A percentile compares a stretch with the other conserved stretches of the same genome.
Evolutionary conservation across 1,140 invertebrate species (phyloP).

Genomic region (Cyphomyrmex costatus): DNA sequence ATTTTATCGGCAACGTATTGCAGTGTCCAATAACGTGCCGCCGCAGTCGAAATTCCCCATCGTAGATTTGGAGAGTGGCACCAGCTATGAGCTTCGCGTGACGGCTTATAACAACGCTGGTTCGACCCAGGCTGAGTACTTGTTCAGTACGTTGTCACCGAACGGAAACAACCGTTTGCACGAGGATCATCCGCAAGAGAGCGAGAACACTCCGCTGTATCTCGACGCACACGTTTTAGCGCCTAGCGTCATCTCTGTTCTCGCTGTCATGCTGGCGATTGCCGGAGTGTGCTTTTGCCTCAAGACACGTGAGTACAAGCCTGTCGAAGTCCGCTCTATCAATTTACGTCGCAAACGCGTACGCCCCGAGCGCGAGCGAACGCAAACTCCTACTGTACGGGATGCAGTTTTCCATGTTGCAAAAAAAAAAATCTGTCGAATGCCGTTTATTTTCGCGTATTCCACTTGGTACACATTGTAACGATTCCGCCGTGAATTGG

Average conservation of each 20-base stretch:
- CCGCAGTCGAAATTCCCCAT: conserved; percentile 87
- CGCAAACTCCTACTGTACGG: no score
- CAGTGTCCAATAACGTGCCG: conserved; percentile 87
- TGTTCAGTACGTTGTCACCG: conserved; percentile 89
- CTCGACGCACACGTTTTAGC: conserved; percentile 86
- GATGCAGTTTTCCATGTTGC: not conserved
- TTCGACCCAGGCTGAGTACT: conserved; percentile 89
- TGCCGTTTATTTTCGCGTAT: conserved; percentile 39
- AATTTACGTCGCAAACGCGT: not conserved
- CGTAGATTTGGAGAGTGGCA: conserved; percentile 89
- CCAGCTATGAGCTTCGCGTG: conserved; percentile 90
- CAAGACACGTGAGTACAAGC: conserved; percentile 85
- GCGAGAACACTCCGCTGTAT: conserved; percentile 83
- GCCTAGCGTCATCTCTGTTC: conserved; percentile 85
- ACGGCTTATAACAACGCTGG: conserved; percentile 91
- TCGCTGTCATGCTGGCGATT: conserved; percentile 86
- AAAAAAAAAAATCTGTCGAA: conserved; percentile 40
- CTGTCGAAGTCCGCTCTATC: not conserved
- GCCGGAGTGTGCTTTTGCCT: conserved; percentile 87
- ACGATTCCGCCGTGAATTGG: conserved; percentile 49
- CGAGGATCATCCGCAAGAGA: conserved; percentile 81
- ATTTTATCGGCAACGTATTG: conserved; percentile 47
- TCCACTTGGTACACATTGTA: conserved; percentile 43
- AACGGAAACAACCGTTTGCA: conserved; percentile 85
- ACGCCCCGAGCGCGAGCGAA: not conserved